Evolutionary conservation across 2,113 vertebrate genomes (phyloP).

Genomic region (Psittacula cyanocephala): DNA sequence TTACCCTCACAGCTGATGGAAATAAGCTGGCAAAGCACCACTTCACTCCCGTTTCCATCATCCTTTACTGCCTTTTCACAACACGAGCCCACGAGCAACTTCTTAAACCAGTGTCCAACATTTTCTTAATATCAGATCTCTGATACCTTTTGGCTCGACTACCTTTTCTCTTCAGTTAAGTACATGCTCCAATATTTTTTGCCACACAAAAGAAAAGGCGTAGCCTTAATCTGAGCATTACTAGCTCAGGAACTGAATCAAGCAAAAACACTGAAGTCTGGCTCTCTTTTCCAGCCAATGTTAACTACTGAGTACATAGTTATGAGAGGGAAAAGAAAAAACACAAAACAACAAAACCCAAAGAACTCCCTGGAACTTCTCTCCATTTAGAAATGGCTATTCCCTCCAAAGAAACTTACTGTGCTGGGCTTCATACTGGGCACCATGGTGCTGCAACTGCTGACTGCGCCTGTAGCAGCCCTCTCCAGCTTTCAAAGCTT

Average conservation of each 20-base stretch:
- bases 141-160: not conserved
- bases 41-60: not conserved
- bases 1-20: not conserved
- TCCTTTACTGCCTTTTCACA: not conserved
- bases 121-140: not conserved
- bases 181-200: not conserved
- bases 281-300: not conserved
- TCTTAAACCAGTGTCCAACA: not conserved
- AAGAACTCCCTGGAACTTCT: not conserved
- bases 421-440: conserved; percentile 97
- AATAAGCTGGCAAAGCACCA: not conserved
- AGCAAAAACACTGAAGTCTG: not conserved
- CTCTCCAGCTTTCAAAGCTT: conserved; percentile 94
- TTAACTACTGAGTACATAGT: not conserved
- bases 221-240: not conserved
- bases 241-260: not conserved
- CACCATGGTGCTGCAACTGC: conserved; percentile 92
- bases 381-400: not conserved
- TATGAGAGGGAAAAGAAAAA: not conserved
- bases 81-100: not conserved
- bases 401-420: conserved; percentile 77
- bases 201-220: not conserved
- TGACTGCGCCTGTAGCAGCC: conserved; percentile 94
- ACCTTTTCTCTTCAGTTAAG: not conserved
- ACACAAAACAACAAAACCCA: fast-evolving